These are phyloP conservation scores for Liparis tanakae DNA, from an alignment of 2,797 vertebrate species.

Conservation along the genomic window DNA sequence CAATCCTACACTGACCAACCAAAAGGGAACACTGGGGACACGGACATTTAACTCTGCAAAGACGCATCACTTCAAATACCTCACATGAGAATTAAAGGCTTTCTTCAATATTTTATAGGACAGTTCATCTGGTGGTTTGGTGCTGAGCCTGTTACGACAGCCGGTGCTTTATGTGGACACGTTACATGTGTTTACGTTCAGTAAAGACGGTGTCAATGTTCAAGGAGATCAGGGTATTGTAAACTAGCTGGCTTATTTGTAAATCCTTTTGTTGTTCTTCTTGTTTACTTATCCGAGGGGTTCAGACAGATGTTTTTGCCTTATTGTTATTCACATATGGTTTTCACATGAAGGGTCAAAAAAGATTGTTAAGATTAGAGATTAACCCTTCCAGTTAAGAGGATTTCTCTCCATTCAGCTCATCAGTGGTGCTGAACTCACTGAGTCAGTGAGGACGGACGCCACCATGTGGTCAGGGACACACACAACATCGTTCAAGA, in stretches of 20 bases:
- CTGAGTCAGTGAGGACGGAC: conserved; percentile 30
- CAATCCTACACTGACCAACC: conserved; percentile 69
- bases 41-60: conserved; percentile 61
- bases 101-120: conserved; percentile 25
- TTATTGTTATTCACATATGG: conserved; percentile 44
- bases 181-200: conserved; percentile 21
- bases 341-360: conserved; percentile 39
- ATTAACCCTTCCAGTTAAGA: conserved; percentile 60
- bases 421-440: conserved; percentile 7
- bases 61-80: conserved; percentile 24
- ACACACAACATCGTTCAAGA: neutral
- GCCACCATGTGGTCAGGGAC: conserved; percentile 65
- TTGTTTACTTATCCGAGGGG: conserved; percentile 18
- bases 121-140: neutral
- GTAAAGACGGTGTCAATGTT: conserved; percentile 18
- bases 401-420: conserved; percentile 61
- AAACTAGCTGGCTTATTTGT: conserved; percentile 45
- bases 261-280: conserved; percentile 52
- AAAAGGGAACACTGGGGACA: conserved; percentile 55
- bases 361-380: conserved; percentile 62
- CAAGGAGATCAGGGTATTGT: conserved; percentile 10
- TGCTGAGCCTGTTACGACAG: neutral
- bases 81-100: conserved; percentile 26
- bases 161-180: neutral
- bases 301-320: conserved; percentile 44